Conservation (phyloP, 2,113 vertebrate genomes). For the Balaeniceps rex region DNA sequence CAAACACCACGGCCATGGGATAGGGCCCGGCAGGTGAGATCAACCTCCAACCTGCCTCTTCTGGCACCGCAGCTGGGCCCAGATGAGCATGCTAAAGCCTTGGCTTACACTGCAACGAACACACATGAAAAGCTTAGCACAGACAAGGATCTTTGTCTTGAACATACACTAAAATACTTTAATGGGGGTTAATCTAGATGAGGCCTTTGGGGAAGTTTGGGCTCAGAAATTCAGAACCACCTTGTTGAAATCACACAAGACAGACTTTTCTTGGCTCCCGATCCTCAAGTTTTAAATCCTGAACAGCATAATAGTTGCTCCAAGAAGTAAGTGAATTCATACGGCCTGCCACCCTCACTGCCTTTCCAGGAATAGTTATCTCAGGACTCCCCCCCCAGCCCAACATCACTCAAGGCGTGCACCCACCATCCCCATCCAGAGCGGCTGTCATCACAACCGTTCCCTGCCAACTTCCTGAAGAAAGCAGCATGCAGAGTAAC, state of each 20-base stretch:
- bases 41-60: neutral
- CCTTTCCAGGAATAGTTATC: neutral
- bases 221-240: neutral
- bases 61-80: neutral
- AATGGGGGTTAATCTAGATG: neutral
- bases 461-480: neutral
- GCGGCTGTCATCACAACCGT: neutral
- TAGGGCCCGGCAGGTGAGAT: rapidly evolving
- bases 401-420: neutral
- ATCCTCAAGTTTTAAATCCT: neutral
- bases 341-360: neutral
- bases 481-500: neutral
- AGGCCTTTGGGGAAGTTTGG: neutral
- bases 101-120: neutral
- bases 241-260: neutral
- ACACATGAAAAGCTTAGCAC: neutral
- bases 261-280: neutral
- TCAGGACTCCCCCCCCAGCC: neutral
- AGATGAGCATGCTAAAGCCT: rapidly evolving
- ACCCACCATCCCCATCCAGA: too few species aligned
- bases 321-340: neutral
- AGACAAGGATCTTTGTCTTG: neutral
- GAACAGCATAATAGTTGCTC: neutral
- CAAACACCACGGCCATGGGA: neutral
- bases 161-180: neutral